Conservation (phyloP, 2,888 invertebrate species). For the Tetranychus piercei region DNA sequence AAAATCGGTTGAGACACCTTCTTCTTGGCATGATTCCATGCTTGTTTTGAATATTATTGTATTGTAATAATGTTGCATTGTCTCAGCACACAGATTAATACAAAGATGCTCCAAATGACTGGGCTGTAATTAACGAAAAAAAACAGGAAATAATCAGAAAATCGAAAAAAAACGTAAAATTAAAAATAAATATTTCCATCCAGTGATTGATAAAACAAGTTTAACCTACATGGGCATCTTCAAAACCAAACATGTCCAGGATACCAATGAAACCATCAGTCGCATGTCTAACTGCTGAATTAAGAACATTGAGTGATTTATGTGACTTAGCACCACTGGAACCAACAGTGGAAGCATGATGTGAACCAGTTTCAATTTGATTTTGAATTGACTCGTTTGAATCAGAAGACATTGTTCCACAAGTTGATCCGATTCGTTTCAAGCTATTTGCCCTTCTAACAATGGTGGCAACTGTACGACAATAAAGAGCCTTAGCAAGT, state of each 20-base stretch:
- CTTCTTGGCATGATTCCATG: constrained; percentile 78
- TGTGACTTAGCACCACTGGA: constrained; percentile 44
- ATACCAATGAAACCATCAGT: constrained; percentile 89
- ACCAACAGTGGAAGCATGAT: constrained; percentile 66
- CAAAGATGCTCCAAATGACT: constrained; percentile 79
- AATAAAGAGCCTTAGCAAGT: constrained; percentile 75
- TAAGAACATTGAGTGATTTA: constrained; percentile 73
- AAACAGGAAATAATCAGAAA: constrained; percentile 6
- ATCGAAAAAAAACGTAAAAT: background rate
- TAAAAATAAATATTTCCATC: background rate
- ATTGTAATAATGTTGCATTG: constrained; percentile 94
- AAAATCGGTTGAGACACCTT: constrained; percentile 69
- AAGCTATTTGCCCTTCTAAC: constrained; percentile 78
- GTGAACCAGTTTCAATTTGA: constrained; percentile 45
- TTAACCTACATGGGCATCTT: constrained; percentile 50
- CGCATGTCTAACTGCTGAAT: constrained; percentile 76
- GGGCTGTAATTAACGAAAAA: constrained; percentile 36
- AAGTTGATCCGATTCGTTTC: constrained; percentile 56
- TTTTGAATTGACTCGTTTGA: constrained; percentile 79
- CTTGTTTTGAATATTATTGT: constrained; percentile 87
- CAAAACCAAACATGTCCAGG: constrained; percentile 89
- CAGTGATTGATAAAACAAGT: background rate
- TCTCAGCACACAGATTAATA: constrained; percentile 85
- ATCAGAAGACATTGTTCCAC: constrained; percentile 68
- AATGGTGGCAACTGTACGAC: constrained; percentile 80